Conservation (phyloP, 1,140 invertebrate genomes). For the Eriocheir sinensis region DNA sequence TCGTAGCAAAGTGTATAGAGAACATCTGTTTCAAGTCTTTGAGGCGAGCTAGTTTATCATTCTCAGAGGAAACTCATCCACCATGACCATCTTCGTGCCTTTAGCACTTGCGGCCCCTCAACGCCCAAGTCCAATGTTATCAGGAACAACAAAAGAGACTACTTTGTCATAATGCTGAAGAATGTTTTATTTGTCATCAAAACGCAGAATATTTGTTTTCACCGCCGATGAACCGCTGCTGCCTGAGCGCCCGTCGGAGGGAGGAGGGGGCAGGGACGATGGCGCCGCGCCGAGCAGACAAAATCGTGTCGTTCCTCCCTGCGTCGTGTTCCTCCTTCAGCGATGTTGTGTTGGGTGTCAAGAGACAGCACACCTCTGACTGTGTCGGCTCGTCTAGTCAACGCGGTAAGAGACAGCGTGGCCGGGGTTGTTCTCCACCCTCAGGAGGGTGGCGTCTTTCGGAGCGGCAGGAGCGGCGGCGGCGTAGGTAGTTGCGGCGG, state of each 20-base stretch:
- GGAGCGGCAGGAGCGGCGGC: slow-evolving; percentile 34
- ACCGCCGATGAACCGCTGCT: neutral
- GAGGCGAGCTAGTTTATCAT: too few relatives aligned
- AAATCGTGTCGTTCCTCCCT: neutral
- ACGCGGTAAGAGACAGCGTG: slow-evolving; percentile 73
- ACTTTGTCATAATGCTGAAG: neutral
- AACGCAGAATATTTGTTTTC: neutral
- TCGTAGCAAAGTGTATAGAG: too few relatives aligned
- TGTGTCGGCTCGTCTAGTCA: slow-evolving; percentile 23
- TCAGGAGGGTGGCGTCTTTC: slow-evolving; percentile 31
- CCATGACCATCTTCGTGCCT: too few relatives aligned
- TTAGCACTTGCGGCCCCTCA: too few relatives aligned
- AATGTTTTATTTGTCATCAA: neutral
- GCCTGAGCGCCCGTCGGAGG: neutral
- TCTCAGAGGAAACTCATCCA: too few relatives aligned
- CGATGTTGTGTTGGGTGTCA: neutral
- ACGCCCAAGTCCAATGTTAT: too few relatives aligned
- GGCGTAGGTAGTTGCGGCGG: neutral
- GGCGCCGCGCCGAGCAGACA: neutral
- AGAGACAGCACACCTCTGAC: neutral
- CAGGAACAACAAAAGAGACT: neutral
- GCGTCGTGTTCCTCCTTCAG: neutral
- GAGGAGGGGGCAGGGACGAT: neutral
- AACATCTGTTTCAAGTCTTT: too few relatives aligned
- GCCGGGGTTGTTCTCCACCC: slow-evolving; percentile 67